Evolutionary conservation across 2,888 invertebrate species (phyloP), one percentile per base, ranked within the genome.

Genomic region (Microplitis manilae): DNA sequence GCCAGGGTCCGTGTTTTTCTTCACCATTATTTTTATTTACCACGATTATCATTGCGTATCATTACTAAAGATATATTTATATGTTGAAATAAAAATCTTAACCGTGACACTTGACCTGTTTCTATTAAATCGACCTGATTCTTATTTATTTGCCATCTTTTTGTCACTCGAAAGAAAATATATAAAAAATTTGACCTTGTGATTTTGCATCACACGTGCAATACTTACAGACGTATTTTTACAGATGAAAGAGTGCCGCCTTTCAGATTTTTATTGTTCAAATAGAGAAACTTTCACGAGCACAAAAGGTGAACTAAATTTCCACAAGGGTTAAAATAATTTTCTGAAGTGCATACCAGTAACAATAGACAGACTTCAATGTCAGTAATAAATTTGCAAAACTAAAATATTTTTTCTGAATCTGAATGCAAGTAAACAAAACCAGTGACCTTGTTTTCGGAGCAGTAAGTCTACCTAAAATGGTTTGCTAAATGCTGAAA

Each of bases 361-460:
- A 62, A 62, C 15, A 62, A 62, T 20, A n/a, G 9, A 59, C 59
- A 15, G 41, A 2, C n/a, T 59, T 38, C 60, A 59, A 41, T 68
- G 68, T 17, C 68, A 17, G 68, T 41, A 68, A 70, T 70, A 70
- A 70, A 70, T 59, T 62, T n/a, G 62, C 15, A 5, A 30, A 62
- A 15, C 62, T 62, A 8, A n/a, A 20, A 62, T 17, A 62, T 17
- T 62, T 17, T 15, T 20, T 50, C 50, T 50, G 9, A 5, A 50
- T 13, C 13, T 50, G 50, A 6, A 7, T 62, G 7, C 20, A 15
- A 17, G 75, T 72, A 75, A 30, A 30, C 30, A 30, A 77, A 77
- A 79, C 83, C 76, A 81, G 78, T 84, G 85, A 86, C 85, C 86
- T 86, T 85, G 80, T 85, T 85, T 84, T 65, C 77, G 64, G 59